These are phyloP conservation scores for Denticeps clupeoides DNA, from an alignment of 2,797 vertebrate genomes.

Conservation along the genomic window DNA sequence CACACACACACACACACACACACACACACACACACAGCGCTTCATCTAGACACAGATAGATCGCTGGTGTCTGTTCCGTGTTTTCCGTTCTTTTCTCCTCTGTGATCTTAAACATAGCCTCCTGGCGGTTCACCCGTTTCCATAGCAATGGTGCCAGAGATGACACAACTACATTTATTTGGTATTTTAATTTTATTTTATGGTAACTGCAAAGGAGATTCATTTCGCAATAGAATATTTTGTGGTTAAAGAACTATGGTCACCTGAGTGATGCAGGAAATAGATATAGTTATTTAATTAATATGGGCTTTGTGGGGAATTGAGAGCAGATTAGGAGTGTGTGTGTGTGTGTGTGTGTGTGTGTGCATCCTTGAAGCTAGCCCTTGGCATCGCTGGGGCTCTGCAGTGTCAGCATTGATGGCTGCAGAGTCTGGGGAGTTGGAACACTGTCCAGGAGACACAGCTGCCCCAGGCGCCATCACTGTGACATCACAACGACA, in stretches of 20 bases:
- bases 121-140: slow-evolving; percentile 14
- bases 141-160: slow-evolving; percentile 8
- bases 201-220: too few relatives aligned
- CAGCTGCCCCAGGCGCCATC: slow-evolving; percentile 4
- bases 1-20: background rate
- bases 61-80: too few relatives aligned
- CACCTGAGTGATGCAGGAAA: too few relatives aligned
- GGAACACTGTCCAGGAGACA: slow-evolving; percentile 3
- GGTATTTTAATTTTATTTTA: too few relatives aligned
- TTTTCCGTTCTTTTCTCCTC: too few relatives aligned
- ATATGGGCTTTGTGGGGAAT: too few relatives aligned
- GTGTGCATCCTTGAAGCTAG: background rate
- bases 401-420: background rate
- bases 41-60: background rate
- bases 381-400: background rate
- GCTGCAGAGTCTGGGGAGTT: background rate
- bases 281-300: too few relatives aligned
- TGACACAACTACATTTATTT: slow-evolving; percentile 5
- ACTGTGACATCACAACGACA: slow-evolving; percentile 6
- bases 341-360: background rate
- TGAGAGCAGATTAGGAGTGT: too few relatives aligned
- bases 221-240: too few relatives aligned
- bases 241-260: too few relatives aligned
- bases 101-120: too few relatives aligned
- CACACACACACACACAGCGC: background rate